Conservation (phyloP, 2,113 vertebrate genomes). For the Platichthys flesus region DNA sequence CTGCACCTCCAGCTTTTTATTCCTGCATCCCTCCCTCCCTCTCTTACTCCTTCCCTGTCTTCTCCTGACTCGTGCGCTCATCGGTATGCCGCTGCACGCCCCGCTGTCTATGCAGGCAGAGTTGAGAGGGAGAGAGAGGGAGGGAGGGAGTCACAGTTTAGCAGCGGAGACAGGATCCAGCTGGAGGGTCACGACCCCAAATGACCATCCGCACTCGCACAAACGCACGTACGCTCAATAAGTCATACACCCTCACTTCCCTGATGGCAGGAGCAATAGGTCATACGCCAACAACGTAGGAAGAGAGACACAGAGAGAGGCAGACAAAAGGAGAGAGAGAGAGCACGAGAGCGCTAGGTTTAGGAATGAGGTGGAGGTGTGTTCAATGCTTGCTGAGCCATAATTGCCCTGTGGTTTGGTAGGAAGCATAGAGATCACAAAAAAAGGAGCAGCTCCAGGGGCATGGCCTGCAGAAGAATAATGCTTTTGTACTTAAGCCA, state of each 20-base stretch:
- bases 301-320: not conserved
- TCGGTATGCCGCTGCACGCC: slow-evolving; percentile 73
- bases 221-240: slow-evolving; percentile 43
- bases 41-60: slow-evolving; percentile 13
- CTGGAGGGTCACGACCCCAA: slow-evolving; percentile 72
- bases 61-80: slow-evolving; percentile 56
- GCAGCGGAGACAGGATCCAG: slow-evolving; percentile 70
- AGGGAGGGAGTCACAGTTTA: slow-evolving; percentile 64
- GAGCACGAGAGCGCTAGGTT: slow-evolving; percentile 26
- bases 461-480: slow-evolving; percentile 35
- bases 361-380: slow-evolving; percentile 40
- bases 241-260: slow-evolving; percentile 63
- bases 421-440: slow-evolving; percentile 15
- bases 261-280: slow-evolving; percentile 71
- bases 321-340: too few species aligned
- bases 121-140: slow-evolving; percentile 22
- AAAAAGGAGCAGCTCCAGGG: slow-evolving; percentile 11
- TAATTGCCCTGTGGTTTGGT: slow-evolving; percentile 46
- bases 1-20: slow-evolving; percentile 15
- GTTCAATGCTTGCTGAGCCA: slow-evolving; percentile 29
- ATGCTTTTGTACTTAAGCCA: slow-evolving; percentile 42
- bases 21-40: slow-evolving; percentile 31
- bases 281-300: slow-evolving; percentile 54
- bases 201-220: slow-evolving; percentile 61
- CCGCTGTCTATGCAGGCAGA: slow-evolving; percentile 66